Evolutionary conservation across 1,140 invertebrate species (phyloP).

Genomic region (Drosophila tropicalis): DNA sequence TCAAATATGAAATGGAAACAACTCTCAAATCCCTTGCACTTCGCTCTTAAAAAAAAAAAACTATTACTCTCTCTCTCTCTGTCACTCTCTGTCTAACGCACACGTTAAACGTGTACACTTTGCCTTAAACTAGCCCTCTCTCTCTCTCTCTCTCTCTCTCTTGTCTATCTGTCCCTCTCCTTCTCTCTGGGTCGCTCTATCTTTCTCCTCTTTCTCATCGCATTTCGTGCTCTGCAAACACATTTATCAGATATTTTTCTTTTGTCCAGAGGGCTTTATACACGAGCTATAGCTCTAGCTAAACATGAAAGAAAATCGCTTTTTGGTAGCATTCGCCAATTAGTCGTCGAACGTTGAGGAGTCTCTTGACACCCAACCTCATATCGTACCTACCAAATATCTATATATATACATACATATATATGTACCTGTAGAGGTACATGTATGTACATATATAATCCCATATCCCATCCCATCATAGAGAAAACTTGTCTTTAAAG

Average conservation of each 20-base stretch:
- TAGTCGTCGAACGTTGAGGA: slow-evolving; percentile 62
- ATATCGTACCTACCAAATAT: slow-evolving; percentile 1
- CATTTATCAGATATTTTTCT: slow-evolving; percentile 72
- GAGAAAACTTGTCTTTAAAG: slow-evolving; percentile 36
- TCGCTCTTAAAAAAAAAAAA: slow-evolving; percentile 19
- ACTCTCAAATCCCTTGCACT: slow-evolving; percentile 25
- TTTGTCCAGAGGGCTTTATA: slow-evolving; percentile 61
- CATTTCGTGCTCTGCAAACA: slow-evolving; percentile 45
- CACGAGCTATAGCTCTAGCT: slow-evolving; percentile 36
- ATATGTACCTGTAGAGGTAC: neutral
- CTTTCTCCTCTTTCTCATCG: slow-evolving; percentile 28
- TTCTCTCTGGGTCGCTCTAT: slow-evolving; percentile 22
- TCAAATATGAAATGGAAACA: slow-evolving; percentile 2
- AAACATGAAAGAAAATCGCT: slow-evolving; percentile 53
- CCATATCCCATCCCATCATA: neutral
- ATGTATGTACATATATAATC: slow-evolving; percentile 31
- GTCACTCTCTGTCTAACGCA: slow-evolving; percentile 4
- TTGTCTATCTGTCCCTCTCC: slow-evolving; percentile 2
- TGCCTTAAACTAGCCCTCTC: neutral
- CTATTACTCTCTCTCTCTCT: slow-evolving; percentile 21
- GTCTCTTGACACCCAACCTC: slow-evolving; percentile 5
- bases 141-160: neutral
- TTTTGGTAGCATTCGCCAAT: slow-evolving; percentile 60
- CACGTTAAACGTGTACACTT: too few species aligned
- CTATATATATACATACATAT: neutral